phyloP scores from a whole-genome alignment of 2,113 vertebrate species.

The Apteryx mantelli region DNA sequence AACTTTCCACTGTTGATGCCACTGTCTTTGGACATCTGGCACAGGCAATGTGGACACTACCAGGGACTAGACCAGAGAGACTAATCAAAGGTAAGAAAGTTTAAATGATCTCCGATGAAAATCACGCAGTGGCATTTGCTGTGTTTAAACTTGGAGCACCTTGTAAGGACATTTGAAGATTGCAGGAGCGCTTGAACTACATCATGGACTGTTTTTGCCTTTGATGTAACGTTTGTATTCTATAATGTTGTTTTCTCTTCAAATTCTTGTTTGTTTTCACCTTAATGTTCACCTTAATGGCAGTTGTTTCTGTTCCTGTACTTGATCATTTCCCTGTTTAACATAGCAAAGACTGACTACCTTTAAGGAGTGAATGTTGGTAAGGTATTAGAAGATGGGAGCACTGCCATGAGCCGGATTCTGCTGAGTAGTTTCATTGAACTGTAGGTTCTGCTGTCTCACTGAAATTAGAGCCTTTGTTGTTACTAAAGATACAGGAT shows the following conservation, averaged over 20 bases:
- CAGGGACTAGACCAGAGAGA: conserved; percentile 92
- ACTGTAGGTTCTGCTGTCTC: neutral
- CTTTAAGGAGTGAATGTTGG: neutral
- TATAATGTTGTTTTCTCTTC: neutral
- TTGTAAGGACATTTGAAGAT: neutral
- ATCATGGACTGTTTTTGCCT: neutral
- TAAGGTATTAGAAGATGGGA: neutral
- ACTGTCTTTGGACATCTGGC: conserved; percentile 96
- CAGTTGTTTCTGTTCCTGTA: neutral
- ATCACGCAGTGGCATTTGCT: neutral
- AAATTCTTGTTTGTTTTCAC: neutral
- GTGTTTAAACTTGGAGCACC: neutral
- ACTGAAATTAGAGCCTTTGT: neutral
- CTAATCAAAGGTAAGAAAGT: conserved; percentile 90
- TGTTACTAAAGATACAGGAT: neutral
- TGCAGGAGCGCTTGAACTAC: neutral
- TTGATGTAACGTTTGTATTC: neutral
- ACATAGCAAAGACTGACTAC: neutral
- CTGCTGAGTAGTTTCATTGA: neutral
- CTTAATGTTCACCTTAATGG: neutral
- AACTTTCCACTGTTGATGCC: conserved; percentile 92
- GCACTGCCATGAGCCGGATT: neutral
- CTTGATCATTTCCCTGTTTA: neutral
- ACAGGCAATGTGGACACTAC: conserved; percentile 97
- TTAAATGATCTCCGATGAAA: neutral